Percentiles rank a stretch among this genome's conserved stretches.
Conservation (phyloP, 2,888 invertebrate species). For the Empis stercorea region DNA sequence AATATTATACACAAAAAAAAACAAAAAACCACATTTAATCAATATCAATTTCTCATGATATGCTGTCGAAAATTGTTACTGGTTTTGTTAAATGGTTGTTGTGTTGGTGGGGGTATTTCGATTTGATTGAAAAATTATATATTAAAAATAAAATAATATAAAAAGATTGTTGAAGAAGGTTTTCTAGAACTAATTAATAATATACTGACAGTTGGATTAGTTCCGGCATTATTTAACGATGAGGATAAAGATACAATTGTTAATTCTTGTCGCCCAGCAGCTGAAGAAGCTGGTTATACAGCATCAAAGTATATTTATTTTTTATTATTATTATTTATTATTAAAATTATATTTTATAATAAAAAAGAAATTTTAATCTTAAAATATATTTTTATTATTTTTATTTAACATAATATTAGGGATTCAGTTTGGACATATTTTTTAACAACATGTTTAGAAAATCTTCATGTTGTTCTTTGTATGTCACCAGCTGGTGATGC, state of each 20-base stretch:
- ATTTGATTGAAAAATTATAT: too few relatives aligned
- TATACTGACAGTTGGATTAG: slow-evolving; percentile 77
- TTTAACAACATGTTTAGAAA: slow-evolving; percentile 59
- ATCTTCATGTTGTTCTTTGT: slow-evolving; percentile 78
- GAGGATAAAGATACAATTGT: slow-evolving; percentile 79
- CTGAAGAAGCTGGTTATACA: slow-evolving; percentile 56
- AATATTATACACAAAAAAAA: too few relatives aligned
- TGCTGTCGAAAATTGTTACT: too few relatives aligned
- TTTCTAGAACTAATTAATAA: slow-evolving; percentile 87
- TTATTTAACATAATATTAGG: slow-evolving; percentile 31
- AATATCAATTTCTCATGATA: too few relatives aligned
- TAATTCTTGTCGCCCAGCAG: slow-evolving; percentile 52
- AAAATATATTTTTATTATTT: slow-evolving; percentile 11
- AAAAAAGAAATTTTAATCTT: not conserved
- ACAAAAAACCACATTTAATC: too few relatives aligned
- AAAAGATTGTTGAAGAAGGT: slow-evolving; percentile 57
- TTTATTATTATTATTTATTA: too few relatives aligned
- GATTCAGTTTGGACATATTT: slow-evolving; percentile 82
- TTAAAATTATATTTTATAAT: slow-evolving; percentile 1
- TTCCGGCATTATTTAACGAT: slow-evolving; percentile 74
- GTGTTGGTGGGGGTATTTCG: too few relatives aligned
- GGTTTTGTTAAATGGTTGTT: too few relatives aligned
- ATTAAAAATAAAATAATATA: too few relatives aligned
- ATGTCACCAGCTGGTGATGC: slow-evolving; percentile 83
- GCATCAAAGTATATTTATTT: slow-evolving; percentile 54